Percentiles rank a stretch among this genome's conserved stretches.
Conservation (phyloP, 2,113 vertebrate genomes). For the Myotis lucifugus region DNA sequence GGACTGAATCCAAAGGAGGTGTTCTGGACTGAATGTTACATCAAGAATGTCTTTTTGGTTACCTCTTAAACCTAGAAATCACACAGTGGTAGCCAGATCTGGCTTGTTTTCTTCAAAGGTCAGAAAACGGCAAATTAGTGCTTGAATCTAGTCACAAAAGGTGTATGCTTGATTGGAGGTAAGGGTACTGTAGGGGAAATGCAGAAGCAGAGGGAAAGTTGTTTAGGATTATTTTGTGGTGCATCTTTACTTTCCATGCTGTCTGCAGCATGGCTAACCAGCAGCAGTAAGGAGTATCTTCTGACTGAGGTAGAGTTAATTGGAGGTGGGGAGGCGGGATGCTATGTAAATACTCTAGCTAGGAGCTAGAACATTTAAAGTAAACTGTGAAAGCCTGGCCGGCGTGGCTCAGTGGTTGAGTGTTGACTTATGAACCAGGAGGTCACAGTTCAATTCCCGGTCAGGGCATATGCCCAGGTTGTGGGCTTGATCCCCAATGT, state of each 20-base stretch:
- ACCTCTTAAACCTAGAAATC: not conserved
- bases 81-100: not conserved
- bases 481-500: too few species aligned
- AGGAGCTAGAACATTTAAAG: not conserved
- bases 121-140: not conserved
- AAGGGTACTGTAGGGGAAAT: not conserved
- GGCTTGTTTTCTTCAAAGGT: not conserved
- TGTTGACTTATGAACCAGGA: too few species aligned
- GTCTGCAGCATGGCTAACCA: not conserved
- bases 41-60: not conserved
- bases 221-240: not conserved
- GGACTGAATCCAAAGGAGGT: not conserved
- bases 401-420: too few species aligned
- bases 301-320: not conserved
- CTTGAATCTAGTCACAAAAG: not conserved
- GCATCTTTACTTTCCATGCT: not conserved
- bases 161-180: not conserved
- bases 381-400: not conserved
- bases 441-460: too few species aligned
- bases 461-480: too few species aligned
- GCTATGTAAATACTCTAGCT: not conserved
- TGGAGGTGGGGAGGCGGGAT: not conserved
- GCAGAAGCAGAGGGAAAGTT: not conserved
- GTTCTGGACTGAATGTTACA: not conserved
- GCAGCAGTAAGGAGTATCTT: not conserved